Conservation (phyloP, 2,888 invertebrate species). For the Leucophenga montana region DNA sequence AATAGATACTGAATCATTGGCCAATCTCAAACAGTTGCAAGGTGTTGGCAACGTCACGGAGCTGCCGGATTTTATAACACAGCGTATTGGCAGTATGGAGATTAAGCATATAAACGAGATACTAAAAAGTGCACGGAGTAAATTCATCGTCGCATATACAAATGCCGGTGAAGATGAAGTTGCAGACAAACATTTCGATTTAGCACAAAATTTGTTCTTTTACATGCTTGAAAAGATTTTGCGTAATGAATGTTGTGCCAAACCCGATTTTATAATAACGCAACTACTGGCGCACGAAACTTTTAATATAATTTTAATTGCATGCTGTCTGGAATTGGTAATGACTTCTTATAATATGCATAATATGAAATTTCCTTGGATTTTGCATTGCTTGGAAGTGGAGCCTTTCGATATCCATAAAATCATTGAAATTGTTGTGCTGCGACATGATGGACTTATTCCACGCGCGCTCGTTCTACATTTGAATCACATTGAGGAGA, state of each 20-base stretch:
- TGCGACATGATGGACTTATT: slow-evolving; percentile 40
- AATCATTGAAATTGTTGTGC: slow-evolving; percentile 50
- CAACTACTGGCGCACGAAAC: slow-evolving; percentile 39
- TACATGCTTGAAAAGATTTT: slow-evolving; percentile 44
- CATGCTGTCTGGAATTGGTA: slow-evolving; percentile 50
- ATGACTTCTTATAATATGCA: slow-evolving; percentile 36
- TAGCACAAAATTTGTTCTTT: slow-evolving; percentile 44
- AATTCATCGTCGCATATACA: slow-evolving; percentile 34
- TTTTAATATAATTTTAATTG: slow-evolving; percentile 41
- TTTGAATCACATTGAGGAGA: slow-evolving; percentile 43
- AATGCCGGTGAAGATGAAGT: slow-evolving; percentile 24
- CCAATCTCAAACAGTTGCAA: not conserved
- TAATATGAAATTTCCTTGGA: slow-evolving; percentile 44
- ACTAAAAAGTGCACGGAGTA: slow-evolving; percentile 26
- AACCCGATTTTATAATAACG: slow-evolving; percentile 36
- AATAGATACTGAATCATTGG: not conserved
- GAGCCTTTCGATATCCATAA: slow-evolving; percentile 56
- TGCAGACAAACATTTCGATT: slow-evolving; percentile 27
- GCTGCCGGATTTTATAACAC: slow-evolving; percentile 40
- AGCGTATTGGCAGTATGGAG: too few species aligned
- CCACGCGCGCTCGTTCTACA: slow-evolving; percentile 45
- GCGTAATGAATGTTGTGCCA: slow-evolving; percentile 36
- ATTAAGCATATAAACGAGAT: slow-evolving; percentile 1
- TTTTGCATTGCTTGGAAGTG: slow-evolving; percentile 44
- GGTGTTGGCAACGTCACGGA: not conserved